Base-by-base conservation (phyloP, 2,113 vertebrate genomes). In the Phasianus colchicus region DNA sequence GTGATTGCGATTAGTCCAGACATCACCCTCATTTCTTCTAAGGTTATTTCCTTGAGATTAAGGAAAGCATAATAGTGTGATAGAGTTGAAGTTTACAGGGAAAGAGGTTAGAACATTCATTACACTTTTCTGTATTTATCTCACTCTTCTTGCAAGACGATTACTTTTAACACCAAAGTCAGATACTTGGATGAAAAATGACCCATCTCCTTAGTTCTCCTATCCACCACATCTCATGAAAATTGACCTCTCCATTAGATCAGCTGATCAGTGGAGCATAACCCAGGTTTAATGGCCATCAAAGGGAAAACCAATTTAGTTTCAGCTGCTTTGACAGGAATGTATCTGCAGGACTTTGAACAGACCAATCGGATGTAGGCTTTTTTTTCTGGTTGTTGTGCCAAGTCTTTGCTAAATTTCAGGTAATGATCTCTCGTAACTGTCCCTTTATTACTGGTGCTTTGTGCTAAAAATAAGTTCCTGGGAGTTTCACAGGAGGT, bases 171-270 rank as follows among this genome's bases (percentile, higher is more conserved):
- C 95, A 69, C 72, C 38, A 76, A 94, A 93, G 40, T 67, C 88
- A 85, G 80, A 83, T 96, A 93, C 87, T 86, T 92, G 71, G 88
- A 93, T 95, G 91, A 97, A 95, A 96, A 96, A 97, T 95, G 58
- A 91, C 85, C 94, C 29, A 69, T 88, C 71, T 93, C 36, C 78
- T 85, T 86, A 79, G 79, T 58, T 91, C 40, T 74, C 45, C 73
- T 91, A 66, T 92, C n/a, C 63, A 71, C 83, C 72, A 77, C 58
- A 48, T 91, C 86, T 93, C 86, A 93, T 95, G 93, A 93, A 95
- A 95, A 95, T 87, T 97, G 96, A 97, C 96, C 97, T 97, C 92
- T 97, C 93, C 88, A 82, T 97, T 97, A 97, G 88, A 95, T 96
- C 94, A 92, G 3, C 88, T 74, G 90, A 91, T 93, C 91, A 75